These are phyloP conservation scores for Tetragnatha versicolor DNA, from an alignment of 1,140 invertebrate species.

Conservation along the genomic window DNA sequence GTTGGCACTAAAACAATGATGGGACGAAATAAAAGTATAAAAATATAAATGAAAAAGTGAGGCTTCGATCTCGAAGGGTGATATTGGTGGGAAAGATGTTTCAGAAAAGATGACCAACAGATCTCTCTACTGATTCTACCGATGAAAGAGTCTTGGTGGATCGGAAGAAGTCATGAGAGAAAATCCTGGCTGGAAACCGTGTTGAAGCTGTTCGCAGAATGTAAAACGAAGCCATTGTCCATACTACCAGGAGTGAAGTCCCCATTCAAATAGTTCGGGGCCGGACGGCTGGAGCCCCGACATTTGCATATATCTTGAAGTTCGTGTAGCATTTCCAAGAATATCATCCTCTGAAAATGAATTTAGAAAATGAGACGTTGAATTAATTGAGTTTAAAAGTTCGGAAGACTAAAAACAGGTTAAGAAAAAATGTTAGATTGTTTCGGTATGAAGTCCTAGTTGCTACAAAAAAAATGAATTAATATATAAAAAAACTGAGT, in stretches of 20 bases:
- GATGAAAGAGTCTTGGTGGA: constrained; percentile 4
- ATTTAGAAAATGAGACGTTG: too few species aligned
- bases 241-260: constrained; percentile 42
- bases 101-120: not conserved
- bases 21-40: constrained; percentile 27
- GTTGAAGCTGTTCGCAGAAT: constrained; percentile 47
- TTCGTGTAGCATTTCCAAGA: constrained; percentile 41
- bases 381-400: too few species aligned
- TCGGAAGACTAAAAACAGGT: too few species aligned
- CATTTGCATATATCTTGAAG: constrained; percentile 48
- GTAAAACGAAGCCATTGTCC: constrained; percentile 44
- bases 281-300: constrained; percentile 50
- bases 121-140: constrained; percentile 2
- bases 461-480: too few species aligned
- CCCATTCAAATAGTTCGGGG: constrained; percentile 47
- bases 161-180: constrained; percentile 38
- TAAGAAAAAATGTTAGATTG: too few species aligned
- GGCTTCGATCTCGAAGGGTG: not conserved
- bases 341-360: constrained; percentile 37
- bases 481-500: too few species aligned
- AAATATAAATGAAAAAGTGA: constrained; percentile 38
- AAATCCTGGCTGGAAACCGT: constrained; percentile 48
- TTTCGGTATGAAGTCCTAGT: too few species aligned
- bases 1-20: not conserved
- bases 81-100: constrained; percentile 16